phyloP scores from a whole-genome alignment of 2,888 invertebrate genomes.

The Ditula angustiorana region DNA sequence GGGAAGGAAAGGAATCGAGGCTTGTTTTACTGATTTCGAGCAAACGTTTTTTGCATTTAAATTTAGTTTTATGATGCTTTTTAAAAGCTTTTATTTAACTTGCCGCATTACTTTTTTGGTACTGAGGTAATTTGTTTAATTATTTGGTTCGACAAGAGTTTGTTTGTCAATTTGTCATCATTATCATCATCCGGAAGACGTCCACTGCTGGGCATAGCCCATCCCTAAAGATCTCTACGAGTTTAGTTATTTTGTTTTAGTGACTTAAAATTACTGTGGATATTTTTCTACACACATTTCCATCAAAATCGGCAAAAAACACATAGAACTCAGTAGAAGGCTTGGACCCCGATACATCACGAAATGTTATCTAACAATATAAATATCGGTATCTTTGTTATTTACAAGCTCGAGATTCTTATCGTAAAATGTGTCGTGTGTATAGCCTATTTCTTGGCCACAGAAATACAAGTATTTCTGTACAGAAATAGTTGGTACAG shows the following conservation, averaged over 20 bases:
- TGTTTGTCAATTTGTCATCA: too few species aligned
- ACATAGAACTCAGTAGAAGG: too few species aligned
- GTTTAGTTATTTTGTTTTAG: too few species aligned
- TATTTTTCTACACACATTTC: background rate
- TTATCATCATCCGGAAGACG: too few species aligned
- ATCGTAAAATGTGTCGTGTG: conserved; percentile 32
- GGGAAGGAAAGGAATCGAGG: background rate
- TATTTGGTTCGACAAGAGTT: too few species aligned
- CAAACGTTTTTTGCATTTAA: background rate
- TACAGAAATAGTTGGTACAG: conserved; percentile 1
- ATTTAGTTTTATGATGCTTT: background rate
- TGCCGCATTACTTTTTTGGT: too few species aligned
- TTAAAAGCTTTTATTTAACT: background rate
- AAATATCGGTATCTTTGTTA: conserved; percentile 32
- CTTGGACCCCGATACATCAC: conserved; percentile 24
- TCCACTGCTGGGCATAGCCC: too few species aligned
- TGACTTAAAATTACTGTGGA: background rate
- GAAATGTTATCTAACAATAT: conserved; percentile 31
- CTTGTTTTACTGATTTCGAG: background rate
- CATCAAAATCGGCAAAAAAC: background rate
- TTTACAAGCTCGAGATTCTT: conserved; percentile 33
- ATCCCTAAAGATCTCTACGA: too few species aligned
- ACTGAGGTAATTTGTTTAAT: too few species aligned
- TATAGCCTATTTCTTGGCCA: conserved; percentile 24
- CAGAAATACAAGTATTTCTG: too few species aligned